Evolutionary conservation across 2,113 vertebrate genomes (phyloP), one percentile per base, ranked within the genome.

Genomic region (Rhineura floridana): DNA sequence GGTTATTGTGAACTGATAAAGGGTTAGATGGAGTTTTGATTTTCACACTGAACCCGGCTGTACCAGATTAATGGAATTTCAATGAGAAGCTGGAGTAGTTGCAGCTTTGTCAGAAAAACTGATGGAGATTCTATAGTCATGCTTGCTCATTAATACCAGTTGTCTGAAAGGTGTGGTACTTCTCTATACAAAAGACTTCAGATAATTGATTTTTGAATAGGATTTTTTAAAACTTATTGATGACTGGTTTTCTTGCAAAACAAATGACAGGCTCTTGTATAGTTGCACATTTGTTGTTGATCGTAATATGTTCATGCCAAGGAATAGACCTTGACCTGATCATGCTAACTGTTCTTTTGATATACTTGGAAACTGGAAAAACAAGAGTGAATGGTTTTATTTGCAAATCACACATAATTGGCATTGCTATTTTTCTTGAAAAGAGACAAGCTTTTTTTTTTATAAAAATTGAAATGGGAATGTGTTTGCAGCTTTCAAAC

Each of bases 1-100:
- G 97, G 97, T 98, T 98, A 97, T 97, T 97, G 97, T 97, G 96
- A 97, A 94, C 96, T 97, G 96, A 97, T 97, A 97, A 97, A 96
- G 96, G 97, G 96, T 97, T 96, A 96, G 97, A 97, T 96, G 96
- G 96, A 96, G 96, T 97, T 97, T 97, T 97, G 96, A 97, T 97
- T 97, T 97, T 97, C 90, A 36, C 96, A 96, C 96, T 96, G 97
- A 95, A 97, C 96, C 95, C 95, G 96, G 94, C 95, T 96, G 94
- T 95, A 94, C 91, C 95, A 97, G 97, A 98, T 98, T 97, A 97
- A 97, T 97, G 96, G 97, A 97, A 97, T 97, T 97, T 97, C 96
- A 97, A 97, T 97, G 97, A 97, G 95, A 93, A 96, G 94, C 95
- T 96, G 92, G 95, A 97, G 96, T 96, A 96, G 96, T 95, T 95